Evolutionary conservation across 2,797 vertebrate genomes (phyloP).

Genomic region (Distichodus sexfasciatus): DNA sequence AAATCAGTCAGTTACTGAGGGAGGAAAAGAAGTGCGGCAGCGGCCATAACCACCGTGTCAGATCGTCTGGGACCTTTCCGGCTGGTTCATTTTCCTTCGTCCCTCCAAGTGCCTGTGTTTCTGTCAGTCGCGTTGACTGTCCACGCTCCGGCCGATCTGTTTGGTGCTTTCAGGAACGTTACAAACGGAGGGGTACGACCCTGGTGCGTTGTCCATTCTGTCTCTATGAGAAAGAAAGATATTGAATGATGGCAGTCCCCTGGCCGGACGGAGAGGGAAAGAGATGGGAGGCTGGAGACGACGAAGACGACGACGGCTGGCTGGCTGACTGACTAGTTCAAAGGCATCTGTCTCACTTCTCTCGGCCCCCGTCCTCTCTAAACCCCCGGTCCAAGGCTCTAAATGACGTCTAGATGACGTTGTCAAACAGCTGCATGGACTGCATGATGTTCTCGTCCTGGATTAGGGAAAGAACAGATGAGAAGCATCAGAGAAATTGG

Average conservation of each 20-base stretch:
- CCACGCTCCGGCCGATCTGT: background rate
- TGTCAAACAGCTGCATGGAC: constrained; percentile 96
- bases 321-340: background rate
- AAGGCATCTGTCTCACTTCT: background rate
- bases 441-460: constrained; percentile 98
- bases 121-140: background rate
- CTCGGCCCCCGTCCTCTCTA: background rate
- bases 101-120: background rate
- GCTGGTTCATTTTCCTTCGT: background rate
- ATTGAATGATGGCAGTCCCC: constrained; percentile 19
- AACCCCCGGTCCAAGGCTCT: constrained; percentile 46
- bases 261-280: constrained; percentile 10
- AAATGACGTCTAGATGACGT: constrained; percentile 92
- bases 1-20: constrained; percentile 56
- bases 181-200: constrained; percentile 9
- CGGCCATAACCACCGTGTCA: background rate
- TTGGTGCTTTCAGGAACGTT: constrained; percentile 8
- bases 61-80: no score
- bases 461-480: background rate
- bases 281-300: background rate
- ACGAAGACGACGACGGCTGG: no score
- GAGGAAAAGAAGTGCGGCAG: background rate
- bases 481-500: background rate
- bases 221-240: constrained; percentile 34
- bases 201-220: constrained; percentile 11